phyloP scores from a whole-genome alignment of 2,888 invertebrate genomes.

The Epirrhoe tristata region DNA sequence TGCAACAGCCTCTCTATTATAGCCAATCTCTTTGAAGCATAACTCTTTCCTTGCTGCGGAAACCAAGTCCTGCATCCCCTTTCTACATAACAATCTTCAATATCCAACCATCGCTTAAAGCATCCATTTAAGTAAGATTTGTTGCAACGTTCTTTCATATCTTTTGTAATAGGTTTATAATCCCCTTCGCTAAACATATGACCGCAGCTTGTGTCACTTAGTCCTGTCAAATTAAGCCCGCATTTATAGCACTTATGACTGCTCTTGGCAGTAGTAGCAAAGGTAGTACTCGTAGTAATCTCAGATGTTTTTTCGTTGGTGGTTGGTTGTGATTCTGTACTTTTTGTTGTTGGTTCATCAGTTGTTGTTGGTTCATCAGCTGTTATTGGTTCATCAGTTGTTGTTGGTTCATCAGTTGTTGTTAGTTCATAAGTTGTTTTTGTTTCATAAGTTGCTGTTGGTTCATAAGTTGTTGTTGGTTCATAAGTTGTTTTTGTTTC shows the following conservation, averaged over 20 bases:
- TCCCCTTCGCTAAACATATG: slow-evolving; percentile 32
- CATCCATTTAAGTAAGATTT: slow-evolving; percentile 33
- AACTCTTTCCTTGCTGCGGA: slow-evolving; percentile 49
- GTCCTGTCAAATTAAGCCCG: slow-evolving; percentile 44
- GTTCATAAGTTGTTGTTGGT: neutral
- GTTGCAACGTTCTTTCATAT: neutral
- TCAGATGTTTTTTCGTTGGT: neutral
- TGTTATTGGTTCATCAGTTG: neutral
- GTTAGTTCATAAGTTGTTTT: neutral
- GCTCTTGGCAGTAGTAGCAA: neutral
- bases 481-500: neutral
- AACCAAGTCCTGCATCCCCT: slow-evolving; percentile 57
- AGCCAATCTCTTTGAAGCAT: slow-evolving; percentile 47
- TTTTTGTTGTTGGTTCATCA: neutral
- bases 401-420: neutral
- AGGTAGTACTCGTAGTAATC: too few species aligned
- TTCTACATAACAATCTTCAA: slow-evolving; percentile 54
- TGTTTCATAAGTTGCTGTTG: neutral
- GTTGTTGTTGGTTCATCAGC: neutral
- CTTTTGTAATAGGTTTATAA: neutral
- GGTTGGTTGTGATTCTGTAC: neutral
- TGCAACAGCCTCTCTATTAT: slow-evolving; percentile 49
- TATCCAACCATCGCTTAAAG: slow-evolving; percentile 53
- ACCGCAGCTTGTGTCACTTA: slow-evolving; percentile 45
- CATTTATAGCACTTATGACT: slow-evolving; percentile 51